phyloP scores from a whole-genome alignment of 2,888 invertebrate genomes.

The Nephrotoma appendiculata region DNA sequence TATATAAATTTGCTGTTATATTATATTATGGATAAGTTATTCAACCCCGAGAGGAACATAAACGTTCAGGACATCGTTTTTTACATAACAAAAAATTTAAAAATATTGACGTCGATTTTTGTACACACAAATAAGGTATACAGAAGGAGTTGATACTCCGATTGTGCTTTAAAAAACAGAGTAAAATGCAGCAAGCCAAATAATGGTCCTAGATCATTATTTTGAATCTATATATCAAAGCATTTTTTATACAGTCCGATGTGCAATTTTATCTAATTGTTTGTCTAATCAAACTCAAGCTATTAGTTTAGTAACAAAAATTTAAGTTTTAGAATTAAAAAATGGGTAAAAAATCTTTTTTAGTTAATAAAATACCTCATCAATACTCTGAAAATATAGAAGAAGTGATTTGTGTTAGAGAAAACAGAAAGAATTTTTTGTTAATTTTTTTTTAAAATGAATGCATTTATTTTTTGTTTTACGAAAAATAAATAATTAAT shows the following conservation, averaged over 20 bases:
- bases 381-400: conserved; percentile 43
- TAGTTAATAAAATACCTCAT: conserved; percentile 33
- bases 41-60: not conserved
- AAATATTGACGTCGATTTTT: not conserved
- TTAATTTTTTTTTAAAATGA: not conserved
- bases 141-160: not conserved
- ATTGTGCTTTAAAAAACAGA: not conserved
- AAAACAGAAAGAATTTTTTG: conserved; percentile 19
- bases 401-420: conserved; percentile 15
- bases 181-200: not conserved
- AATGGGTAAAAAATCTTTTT: not conserved
- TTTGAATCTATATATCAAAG: not conserved
- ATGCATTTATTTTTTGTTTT: not conserved
- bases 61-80: not conserved
- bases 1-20: not conserved
- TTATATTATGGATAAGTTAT: not conserved
- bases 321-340: not conserved
- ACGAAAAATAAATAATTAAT: not conserved
- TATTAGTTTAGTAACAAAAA: not conserved
- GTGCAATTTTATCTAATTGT: not conserved
- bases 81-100: not conserved
- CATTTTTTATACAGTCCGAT: not conserved
- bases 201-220: not conserved
- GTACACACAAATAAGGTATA: not conserved
- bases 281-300: not conserved